Base-by-base conservation (phyloP, 1,140 invertebrate species). In the Heliconius himera region DNA sequence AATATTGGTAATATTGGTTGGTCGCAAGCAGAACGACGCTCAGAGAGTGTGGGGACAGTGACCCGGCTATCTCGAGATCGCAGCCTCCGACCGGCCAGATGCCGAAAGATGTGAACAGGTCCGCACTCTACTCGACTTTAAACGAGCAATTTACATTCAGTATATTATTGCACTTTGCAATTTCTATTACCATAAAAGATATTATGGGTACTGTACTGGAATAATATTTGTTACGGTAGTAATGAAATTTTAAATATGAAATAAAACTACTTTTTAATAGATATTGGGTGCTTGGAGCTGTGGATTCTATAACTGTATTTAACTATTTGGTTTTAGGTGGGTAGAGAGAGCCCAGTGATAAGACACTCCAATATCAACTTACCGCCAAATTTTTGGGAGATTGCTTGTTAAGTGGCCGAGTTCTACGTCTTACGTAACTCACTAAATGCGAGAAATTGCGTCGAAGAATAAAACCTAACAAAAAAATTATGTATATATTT, bases 51-150 rank as follows among this genome's bases (percentile, higher is more conserved):
- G 89, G 87, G 91, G 91, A 89, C 92, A 94, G 85, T 93, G 91
- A 94, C 92, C 92, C 86, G 89, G 70, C 89, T 90, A 91, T 91
- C 90, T 87, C 84, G 83, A 87, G 89, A 94, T 94, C 92, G 89
- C 92, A 94, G 92, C 92, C 92, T 93, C 91, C 91, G 92, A 94
- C 90, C 91, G 91, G 90, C 88, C 91, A 92, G 91, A 94, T 93
- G 92, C 92, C 92, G 91, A 93, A 94, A 93, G 90, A 93, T 93
- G 90, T 88, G 85, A 85, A 84, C 92, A 92, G 92, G 90, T 54
- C 75, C 87, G 90, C 41, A 93, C 81, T 93, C 56, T 75, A 74
- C 70, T 46, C 51, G 38, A 76, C n/a, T 70, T 70, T 70, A 74
- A 74, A 49, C 60, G 73, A 72, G 20, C 70, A 51, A 77, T 66